A percentile compares a stretch with the other conserved stretches of the same genome.
Conservation (phyloP, 2,797 vertebrate genomes). For the Mus caroli region DNA sequence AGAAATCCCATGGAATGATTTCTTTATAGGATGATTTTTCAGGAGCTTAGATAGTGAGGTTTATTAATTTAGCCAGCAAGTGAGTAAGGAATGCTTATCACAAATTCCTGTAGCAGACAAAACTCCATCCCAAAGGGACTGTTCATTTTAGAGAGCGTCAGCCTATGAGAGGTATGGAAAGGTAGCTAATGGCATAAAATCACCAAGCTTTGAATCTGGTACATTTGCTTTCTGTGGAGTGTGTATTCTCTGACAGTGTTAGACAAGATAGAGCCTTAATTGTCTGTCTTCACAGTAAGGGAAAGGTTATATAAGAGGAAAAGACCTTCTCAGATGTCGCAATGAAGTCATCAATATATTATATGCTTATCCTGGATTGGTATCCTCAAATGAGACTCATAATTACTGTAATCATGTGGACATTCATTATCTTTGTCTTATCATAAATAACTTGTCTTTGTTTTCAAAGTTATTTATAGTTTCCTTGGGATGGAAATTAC, state of each 20-base stretch:
- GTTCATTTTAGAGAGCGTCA: neutral
- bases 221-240: neutral
- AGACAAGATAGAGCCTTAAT: neutral
- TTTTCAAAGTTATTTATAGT: slow-evolving; percentile 38
- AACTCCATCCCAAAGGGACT: neutral
- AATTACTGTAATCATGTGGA: slow-evolving; percentile 34
- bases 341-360: neutral
- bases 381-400: slow-evolving; percentile 47
- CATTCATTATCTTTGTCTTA: slow-evolving; percentile 24
- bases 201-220: neutral
- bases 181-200: neutral
- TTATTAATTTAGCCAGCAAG: neutral
- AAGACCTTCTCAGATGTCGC: neutral
- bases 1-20: neutral
- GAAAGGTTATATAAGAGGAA: neutral
- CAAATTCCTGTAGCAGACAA: neutral
- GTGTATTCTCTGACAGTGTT: neutral
- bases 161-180: neutral
- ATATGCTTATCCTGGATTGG: slow-evolving; percentile 10
- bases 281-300: neutral
- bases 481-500: neutral
- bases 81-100: neutral
- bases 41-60: neutral
- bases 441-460: neutral
- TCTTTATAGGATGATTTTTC: slow-evolving; percentile 27